Evolutionary conservation across 2,797 vertebrate species (phyloP).

Genomic region (Spheniscus humboldti): DNA sequence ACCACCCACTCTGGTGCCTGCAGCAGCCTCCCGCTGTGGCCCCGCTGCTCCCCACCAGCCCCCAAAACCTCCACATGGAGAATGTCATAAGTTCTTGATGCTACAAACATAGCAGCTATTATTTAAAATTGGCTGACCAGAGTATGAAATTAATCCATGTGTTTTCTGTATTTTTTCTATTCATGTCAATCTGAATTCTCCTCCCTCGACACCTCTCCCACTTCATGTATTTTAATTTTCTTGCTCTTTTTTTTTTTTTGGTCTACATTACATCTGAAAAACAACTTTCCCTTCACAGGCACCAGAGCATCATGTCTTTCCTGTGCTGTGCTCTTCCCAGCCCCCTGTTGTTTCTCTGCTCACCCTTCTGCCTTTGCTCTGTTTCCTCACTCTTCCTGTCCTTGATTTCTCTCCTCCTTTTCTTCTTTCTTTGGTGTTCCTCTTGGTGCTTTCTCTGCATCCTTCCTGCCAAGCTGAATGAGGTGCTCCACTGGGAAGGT

Average conservation of each 20-base stretch:
- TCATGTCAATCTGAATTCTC: background rate
- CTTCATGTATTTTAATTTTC: background rate
- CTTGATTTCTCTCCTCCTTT: background rate
- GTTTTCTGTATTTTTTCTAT: background rate
- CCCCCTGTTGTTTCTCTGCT: background rate
- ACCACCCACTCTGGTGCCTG: background rate
- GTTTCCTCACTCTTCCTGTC: background rate
- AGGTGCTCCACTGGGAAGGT: background rate
- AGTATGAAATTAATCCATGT: background rate
- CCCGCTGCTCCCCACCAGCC: background rate
- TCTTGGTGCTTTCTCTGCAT: conserved; percentile 2
- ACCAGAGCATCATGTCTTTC: background rate
- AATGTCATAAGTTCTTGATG: background rate
- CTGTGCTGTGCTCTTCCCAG: background rate
- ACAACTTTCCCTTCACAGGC: background rate
- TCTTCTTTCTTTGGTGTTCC: background rate
- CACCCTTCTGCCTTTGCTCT: background rate
- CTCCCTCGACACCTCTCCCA: background rate
- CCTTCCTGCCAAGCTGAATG: background rate
- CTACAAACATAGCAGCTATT: background rate
- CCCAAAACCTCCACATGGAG: background rate
- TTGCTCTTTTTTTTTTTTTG: background rate
- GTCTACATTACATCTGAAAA: background rate
- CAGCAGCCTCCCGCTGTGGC: background rate
- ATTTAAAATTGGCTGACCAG: background rate